Conservation (phyloP, 2,888 invertebrate genomes). For the Hedya salicella region DNA sequence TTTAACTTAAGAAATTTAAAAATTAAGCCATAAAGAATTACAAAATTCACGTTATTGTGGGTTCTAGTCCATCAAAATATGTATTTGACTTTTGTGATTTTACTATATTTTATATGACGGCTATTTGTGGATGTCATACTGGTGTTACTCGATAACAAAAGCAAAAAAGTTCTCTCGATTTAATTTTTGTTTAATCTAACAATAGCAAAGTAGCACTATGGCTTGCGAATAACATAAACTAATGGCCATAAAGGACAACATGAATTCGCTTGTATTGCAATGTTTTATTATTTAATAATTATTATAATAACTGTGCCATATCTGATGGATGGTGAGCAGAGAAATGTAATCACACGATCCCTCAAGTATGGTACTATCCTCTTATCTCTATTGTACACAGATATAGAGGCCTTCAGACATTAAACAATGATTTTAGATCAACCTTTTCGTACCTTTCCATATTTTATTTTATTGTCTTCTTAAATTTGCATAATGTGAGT, state of each 20-base stretch:
- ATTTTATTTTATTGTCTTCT: slow-evolving; percentile 35
- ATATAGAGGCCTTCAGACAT: slow-evolving; percentile 14
- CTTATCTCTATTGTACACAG: slow-evolving; percentile 14
- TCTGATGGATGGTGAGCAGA: slow-evolving; percentile 6
- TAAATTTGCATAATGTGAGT: slow-evolving; percentile 53
- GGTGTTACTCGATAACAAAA: slow-evolving; percentile 60
- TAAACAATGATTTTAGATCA: slow-evolving; percentile 47
- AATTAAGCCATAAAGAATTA: slow-evolving; percentile 50
- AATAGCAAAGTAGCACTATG: slow-evolving; percentile 78
- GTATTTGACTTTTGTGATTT: slow-evolving; percentile 65
- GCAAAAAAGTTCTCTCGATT: slow-evolving; percentile 71
- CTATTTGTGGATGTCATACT: slow-evolving; percentile 60
- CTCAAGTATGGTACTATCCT: slow-evolving; percentile 9
- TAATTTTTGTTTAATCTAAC: slow-evolving; percentile 80
- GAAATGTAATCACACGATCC: slow-evolving; percentile 13
- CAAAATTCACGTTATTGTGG: slow-evolving; percentile 71
- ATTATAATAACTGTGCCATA: slow-evolving; percentile 46
- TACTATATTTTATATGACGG: slow-evolving; percentile 52
- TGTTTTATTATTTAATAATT: slow-evolving; percentile 74
- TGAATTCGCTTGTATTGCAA: slow-evolving; percentile 81
- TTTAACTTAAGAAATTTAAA: slow-evolving; percentile 36
- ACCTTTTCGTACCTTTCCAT: slow-evolving; percentile 43
- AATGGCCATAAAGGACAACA: slow-evolving; percentile 80
- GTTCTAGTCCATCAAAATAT: slow-evolving; percentile 81
- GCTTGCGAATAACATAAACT: slow-evolving; percentile 83